Evolutionary conservation across 1,140 invertebrate species (phyloP).

Genomic region (Batillaria attramentaria): DNA sequence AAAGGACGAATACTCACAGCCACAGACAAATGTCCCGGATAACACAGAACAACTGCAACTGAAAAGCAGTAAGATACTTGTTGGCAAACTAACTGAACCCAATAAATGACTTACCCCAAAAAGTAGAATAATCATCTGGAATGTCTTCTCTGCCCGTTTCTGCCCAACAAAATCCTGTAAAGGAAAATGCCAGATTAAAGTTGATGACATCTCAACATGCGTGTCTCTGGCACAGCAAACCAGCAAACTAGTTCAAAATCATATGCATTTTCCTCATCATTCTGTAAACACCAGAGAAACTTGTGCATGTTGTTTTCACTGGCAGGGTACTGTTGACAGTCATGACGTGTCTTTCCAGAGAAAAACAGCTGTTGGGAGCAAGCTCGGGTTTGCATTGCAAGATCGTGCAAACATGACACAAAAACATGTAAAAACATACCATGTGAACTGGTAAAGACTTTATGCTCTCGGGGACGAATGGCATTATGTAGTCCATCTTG

Average conservation of each 20-base stretch:
- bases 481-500: slow-evolving; percentile 50
- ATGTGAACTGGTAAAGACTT: slow-evolving; percentile 56
- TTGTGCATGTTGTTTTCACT: background rate
- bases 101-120: slow-evolving; percentile 85
- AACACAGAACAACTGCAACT: too few species aligned
- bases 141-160: slow-evolving; percentile 88
- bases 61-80: too few species aligned
- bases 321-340: background rate
- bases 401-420: background rate
- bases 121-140: slow-evolving; percentile 88
- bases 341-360: slow-evolving; percentile 22
- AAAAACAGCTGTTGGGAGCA: too few species aligned
- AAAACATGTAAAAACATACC: slow-evolving; percentile 36
- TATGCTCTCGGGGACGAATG: slow-evolving; percentile 50
- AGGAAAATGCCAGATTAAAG: slow-evolving; percentile 19
- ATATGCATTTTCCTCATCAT: too few species aligned
- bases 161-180: slow-evolving; percentile 91
- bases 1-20: too few species aligned
- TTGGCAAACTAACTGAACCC: too few species aligned
- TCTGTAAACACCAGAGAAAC: background rate
- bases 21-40: too few species aligned
- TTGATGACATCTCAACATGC: background rate
- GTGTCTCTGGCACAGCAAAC: background rate
- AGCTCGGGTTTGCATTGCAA: background rate
- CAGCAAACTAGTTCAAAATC: too few species aligned